Conservation (phyloP, 2,888 invertebrate species). For the Nomada flava region DNA sequence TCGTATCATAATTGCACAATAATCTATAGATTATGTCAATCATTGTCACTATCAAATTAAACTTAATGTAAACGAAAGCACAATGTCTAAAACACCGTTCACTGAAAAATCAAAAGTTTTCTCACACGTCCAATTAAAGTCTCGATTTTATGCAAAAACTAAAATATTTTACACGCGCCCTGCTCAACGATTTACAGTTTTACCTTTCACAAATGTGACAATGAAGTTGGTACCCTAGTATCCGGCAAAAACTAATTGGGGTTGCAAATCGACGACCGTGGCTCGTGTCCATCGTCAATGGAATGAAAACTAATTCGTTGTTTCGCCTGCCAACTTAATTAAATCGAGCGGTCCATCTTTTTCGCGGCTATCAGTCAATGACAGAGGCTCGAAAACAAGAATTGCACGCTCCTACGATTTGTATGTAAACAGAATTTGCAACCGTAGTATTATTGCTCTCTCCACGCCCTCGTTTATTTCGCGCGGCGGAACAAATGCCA, state of each 20-base stretch:
- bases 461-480: neutral
- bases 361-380: neutral
- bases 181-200: neutral
- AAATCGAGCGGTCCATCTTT: neutral
- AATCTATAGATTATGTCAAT: no score
- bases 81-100: neutral
- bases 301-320: neutral
- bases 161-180: no score
- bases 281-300: neutral
- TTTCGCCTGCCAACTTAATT: slow-evolving; percentile 13
- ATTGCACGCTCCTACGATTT: neutral
- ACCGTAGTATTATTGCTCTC: neutral
- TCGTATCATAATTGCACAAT: no score
- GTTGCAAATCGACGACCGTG: neutral
- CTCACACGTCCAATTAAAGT: no score
- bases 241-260: neutral
- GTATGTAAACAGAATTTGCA: slow-evolving; percentile 15
- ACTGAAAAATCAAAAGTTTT: no score
- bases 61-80: neutral
- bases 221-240: neutral
- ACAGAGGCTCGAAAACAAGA: slow-evolving; percentile 1
- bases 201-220: neutral
- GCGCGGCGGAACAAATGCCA: neutral
- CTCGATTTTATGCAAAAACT: no score
- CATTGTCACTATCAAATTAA: no score